A percentile compares a stretch with the other conserved stretches of the same genome.
Conservation (phyloP, 2,888 invertebrate species). For the Macrophya alboannulata region DNA sequence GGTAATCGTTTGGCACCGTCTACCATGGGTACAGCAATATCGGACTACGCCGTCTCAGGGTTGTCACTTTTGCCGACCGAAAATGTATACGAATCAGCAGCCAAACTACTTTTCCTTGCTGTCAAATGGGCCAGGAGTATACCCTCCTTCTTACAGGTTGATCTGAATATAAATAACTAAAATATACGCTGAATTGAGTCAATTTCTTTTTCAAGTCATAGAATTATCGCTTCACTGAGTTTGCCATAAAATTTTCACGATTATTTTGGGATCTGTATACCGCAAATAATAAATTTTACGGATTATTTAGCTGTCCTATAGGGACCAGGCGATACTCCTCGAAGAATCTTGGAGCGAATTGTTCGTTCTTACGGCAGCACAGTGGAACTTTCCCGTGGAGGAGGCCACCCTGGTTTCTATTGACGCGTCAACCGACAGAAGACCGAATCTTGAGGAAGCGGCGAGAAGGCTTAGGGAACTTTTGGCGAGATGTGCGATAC, state of each 20-base stretch:
- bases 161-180: not conserved
- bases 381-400: slow-evolving; percentile 89
- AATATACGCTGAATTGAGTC: too few relatives aligned
- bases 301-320: slow-evolving; percentile 83
- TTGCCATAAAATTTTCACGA: not conserved
- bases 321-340: slow-evolving; percentile 88
- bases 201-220: too few relatives aligned
- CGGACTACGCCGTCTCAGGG: slow-evolving; percentile 78
- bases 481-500: slow-evolving; percentile 84
- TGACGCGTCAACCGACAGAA: slow-evolving; percentile 81
- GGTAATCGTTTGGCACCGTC: slow-evolving; percentile 49
- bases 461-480: slow-evolving; percentile 85
- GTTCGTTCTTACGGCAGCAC: slow-evolving; percentile 91
- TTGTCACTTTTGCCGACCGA: slow-evolving; percentile 83
- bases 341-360: slow-evolving; percentile 93
- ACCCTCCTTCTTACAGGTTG: slow-evolving; percentile 88
- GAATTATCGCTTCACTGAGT: not conserved
- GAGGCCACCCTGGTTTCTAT: slow-evolving; percentile 81
- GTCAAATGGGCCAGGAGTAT: slow-evolving; percentile 92
- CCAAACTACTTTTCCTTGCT: slow-evolving; percentile 88
- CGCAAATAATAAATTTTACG: not conserved
- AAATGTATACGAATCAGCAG: slow-evolving; percentile 87
- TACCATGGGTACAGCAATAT: slow-evolving; percentile 74
- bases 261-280: not conserved
- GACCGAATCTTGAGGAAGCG: slow-evolving; percentile 82